Evolutionary conservation across 92 coral and sea anemone genomes (phyloP).

Genomic region (Phymanthus crucifer): DNA sequence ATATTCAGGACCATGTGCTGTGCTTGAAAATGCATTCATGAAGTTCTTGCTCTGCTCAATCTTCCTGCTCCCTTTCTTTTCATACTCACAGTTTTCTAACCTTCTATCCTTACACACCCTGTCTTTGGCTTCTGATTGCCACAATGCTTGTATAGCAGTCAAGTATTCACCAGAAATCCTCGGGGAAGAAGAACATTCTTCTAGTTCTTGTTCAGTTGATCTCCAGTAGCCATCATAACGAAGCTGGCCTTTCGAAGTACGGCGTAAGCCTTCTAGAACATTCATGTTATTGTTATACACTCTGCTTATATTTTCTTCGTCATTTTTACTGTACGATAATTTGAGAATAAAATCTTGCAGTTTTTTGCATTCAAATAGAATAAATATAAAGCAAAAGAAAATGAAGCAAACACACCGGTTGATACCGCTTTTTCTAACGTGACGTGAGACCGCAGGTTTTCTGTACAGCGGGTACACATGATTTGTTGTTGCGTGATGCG

Average conservation of each 20-base stretch:
- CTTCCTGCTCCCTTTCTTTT: background rate
- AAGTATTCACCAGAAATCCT: constrained; percentile 19
- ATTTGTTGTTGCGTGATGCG: background rate
- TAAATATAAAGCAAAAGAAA: no score
- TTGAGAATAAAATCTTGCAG: background rate
- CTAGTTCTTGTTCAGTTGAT: constrained; percentile 49
- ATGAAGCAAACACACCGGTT: no score
- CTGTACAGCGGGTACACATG: background rate
- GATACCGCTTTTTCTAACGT: background rate
- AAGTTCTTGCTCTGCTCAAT: background rate
- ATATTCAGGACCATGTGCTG: constrained; percentile 21
- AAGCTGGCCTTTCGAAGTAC: constrained; percentile 70
- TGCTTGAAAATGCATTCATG: background rate
- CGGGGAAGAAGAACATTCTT: constrained; percentile 57
- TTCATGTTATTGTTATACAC: constrained; percentile 4
- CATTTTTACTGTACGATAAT: background rate
- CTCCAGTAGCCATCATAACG: constrained; percentile 66
- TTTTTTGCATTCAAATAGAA: background rate
- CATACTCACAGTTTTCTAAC: background rate
- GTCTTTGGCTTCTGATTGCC: background rate
- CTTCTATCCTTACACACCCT: background rate
- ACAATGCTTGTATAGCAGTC: constrained; percentile 2
- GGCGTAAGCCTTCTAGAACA: constrained; percentile 55
- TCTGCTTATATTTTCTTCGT: background rate
- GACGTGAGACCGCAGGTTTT: background rate